phyloP scores from a whole-genome alignment of 2,797 vertebrate genomes.

The Gymnothorax javanicus region DNA sequence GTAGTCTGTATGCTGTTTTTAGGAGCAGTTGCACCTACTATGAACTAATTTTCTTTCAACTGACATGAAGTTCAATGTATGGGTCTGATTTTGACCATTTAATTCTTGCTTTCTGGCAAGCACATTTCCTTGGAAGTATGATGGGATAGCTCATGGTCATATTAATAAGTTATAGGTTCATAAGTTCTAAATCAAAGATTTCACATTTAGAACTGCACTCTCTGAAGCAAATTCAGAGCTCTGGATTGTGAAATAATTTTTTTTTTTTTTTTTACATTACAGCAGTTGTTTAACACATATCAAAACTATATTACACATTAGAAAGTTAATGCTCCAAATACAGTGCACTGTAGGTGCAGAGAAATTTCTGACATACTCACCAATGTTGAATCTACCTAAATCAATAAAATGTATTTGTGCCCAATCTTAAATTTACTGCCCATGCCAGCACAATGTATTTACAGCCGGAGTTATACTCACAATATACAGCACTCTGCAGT shows the following conservation, averaged over 20 bases:
- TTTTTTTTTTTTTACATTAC: background rate
- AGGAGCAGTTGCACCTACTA: background rate
- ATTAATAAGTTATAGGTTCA: background rate
- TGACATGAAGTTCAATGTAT: background rate
- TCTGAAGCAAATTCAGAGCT: background rate
- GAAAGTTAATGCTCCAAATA: background rate
- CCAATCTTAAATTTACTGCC: background rate
- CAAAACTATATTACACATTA: background rate
- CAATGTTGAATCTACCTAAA: constrained; percentile 4
- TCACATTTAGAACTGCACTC: background rate
- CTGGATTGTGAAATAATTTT: background rate
- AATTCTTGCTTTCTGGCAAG: background rate
- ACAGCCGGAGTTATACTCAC: background rate
- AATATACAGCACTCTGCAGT: background rate
- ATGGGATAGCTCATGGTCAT: too few relatives aligned
- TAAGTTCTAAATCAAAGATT: background rate
- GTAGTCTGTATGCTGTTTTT: background rate
- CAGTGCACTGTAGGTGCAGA: background rate
- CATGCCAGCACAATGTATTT: background rate
- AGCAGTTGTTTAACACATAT: background rate
- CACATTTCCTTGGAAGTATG: background rate
- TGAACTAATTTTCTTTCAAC: background rate
- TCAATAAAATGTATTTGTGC: background rate
- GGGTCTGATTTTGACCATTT: background rate
- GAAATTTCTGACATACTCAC: background rate